Conservation (phyloP, 2,113 vertebrate genomes). For the human (Homo sapiens) region DNA sequence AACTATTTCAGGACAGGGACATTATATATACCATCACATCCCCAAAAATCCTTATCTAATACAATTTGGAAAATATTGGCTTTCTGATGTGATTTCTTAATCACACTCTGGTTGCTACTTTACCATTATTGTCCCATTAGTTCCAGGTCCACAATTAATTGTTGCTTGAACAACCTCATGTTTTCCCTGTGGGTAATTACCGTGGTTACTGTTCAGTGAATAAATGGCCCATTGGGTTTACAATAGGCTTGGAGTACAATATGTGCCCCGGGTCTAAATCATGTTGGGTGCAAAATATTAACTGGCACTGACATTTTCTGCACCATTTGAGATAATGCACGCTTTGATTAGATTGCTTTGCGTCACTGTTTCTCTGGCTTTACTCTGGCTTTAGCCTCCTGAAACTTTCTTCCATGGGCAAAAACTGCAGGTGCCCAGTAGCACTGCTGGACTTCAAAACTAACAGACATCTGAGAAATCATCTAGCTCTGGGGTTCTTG, state of each 20-base stretch:
- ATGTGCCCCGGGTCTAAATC: slow-evolving; percentile 82
- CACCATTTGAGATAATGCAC: slow-evolving; percentile 82
- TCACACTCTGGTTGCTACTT: slow-evolving; percentile 61
- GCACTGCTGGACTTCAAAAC: not conserved
- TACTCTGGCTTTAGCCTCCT: slow-evolving; percentile 32
- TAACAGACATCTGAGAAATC: not conserved
- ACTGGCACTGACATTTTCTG: slow-evolving; percentile 80
- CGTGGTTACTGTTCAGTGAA: slow-evolving; percentile 80
- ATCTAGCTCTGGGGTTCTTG: not conserved
- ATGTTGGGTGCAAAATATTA: slow-evolving; percentile 82
- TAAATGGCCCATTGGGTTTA: slow-evolving; percentile 80
- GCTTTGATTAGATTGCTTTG: slow-evolving; percentile 79
- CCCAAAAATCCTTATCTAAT: slow-evolving; percentile 20
- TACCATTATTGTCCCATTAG: slow-evolving; percentile 49
- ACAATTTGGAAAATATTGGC: slow-evolving; percentile 72
- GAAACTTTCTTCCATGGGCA: slow-evolving; percentile 42
- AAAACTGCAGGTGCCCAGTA: not conserved
- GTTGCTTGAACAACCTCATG: slow-evolving; percentile 74
- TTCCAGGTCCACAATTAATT: slow-evolving; percentile 79
- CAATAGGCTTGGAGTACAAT: slow-evolving; percentile 78
- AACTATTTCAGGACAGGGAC: slow-evolving; percentile 5
- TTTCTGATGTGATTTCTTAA: slow-evolving; percentile 60
- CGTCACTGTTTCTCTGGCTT: slow-evolving; percentile 55
- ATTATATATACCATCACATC: not conserved
- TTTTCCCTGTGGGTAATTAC: slow-evolving; percentile 83